Percentiles rank a stretch among this genome's conserved stretches.
Evolutionary conservation across 2,888 invertebrate species (phyloP).

Genomic region (Athetis lepigone): DNA sequence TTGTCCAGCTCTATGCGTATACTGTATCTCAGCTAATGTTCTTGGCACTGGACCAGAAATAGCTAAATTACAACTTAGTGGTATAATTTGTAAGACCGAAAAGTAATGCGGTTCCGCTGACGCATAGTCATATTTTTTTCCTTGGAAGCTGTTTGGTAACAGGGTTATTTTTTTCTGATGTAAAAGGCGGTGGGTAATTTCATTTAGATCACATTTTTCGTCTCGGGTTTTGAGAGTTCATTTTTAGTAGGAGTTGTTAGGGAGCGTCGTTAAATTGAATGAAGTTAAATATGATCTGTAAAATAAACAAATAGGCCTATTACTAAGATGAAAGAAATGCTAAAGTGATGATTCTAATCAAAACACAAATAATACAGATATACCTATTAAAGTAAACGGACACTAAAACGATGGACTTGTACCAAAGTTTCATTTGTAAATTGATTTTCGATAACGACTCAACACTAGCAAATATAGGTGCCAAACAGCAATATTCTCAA

Average conservation of each 20-base stretch:
- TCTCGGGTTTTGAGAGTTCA: neutral
- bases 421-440: constrained; percentile 2
- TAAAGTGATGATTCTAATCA: neutral
- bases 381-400: neutral
- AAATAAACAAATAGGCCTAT: neutral
- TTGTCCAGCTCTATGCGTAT: constrained; percentile 56
- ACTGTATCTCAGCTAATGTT: constrained; percentile 59
- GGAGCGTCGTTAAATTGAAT: neutral
- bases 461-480: constrained; percentile 17
- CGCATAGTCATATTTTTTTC: constrained; percentile 48
- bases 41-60: constrained; percentile 66
- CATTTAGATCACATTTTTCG: constrained; percentile 28
- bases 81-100: constrained; percentile 55
- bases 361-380: neutral
- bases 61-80: constrained; percentile 61
- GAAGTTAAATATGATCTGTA: neutral
- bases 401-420: neutral
- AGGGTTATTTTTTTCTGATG: constrained; percentile 27
- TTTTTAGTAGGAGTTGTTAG: neutral
- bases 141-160: neutral
- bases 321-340: neutral
- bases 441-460: constrained; percentile 37
- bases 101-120: constrained; percentile 50
- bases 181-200: constrained; percentile 18
- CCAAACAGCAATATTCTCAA: constrained; percentile 22